Percentiles rank a stretch among this genome's conserved stretches.
These are phyloP conservation scores for Octodon degus DNA, from an alignment of 2,113 vertebrate genomes.

Conservation along the genomic window DNA sequence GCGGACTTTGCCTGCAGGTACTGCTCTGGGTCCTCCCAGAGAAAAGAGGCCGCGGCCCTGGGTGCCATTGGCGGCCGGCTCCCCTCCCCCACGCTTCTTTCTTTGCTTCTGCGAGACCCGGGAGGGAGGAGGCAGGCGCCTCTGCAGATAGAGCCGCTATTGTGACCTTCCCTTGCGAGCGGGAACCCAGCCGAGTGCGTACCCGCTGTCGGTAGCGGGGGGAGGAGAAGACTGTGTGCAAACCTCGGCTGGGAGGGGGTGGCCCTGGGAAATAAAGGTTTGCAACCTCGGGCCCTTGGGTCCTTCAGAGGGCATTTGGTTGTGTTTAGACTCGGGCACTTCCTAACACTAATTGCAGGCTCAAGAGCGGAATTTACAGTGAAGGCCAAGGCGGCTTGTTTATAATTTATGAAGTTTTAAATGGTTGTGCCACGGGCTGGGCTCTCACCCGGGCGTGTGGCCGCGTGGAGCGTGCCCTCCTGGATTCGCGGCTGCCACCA, in stretches of 20 bases:
- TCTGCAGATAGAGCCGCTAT: constrained; percentile 73
- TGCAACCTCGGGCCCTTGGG: constrained; percentile 66
- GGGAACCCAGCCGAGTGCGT: constrained; percentile 65
- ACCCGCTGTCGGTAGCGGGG: constrained; percentile 45
- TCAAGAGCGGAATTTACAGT: constrained; percentile 90
- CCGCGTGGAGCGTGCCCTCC: constrained; percentile 72
- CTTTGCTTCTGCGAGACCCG: constrained; percentile 27
- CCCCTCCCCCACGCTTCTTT: constrained; percentile 73
- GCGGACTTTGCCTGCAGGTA: not conserved
- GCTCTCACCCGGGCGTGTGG: not conserved
- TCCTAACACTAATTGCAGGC: constrained; percentile 88
- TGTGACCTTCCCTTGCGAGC: constrained; percentile 74
- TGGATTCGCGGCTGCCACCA: constrained; percentile 69
- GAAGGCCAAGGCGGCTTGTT: constrained; percentile 91
- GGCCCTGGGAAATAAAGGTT: constrained; percentile 65
- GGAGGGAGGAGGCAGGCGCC: constrained; percentile 68
- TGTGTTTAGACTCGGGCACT: constrained; percentile 78
- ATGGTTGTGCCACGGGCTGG: constrained; percentile 79
- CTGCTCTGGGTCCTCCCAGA: not conserved
- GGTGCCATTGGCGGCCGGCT: not conserved
- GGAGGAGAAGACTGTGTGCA: constrained; percentile 59
- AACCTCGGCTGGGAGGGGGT: constrained; percentile 27
- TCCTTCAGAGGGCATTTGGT: constrained; percentile 47
- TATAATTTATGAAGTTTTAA: constrained; percentile 97
- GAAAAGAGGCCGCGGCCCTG: not conserved